Percentiles rank a stretch among this genome's conserved stretches.
Evolutionary conservation across 2,797 vertebrate species (phyloP).

Genomic region (Gymnoscopelus braueri): DNA sequence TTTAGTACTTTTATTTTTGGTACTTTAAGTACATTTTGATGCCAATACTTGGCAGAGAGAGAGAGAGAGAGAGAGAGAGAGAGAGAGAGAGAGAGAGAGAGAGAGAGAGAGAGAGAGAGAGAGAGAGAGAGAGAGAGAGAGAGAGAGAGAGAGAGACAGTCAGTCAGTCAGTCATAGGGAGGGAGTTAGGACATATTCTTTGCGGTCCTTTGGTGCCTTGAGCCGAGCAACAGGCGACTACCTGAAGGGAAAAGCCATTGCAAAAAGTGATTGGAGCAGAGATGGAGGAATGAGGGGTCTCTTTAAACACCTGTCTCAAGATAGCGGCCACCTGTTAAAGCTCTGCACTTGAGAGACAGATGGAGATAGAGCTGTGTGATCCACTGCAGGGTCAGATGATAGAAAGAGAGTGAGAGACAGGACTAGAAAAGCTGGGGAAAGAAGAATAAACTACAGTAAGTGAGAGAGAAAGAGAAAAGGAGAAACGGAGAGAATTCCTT

Average conservation of each 20-base stretch:
- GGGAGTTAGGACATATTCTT: too few relatives aligned
- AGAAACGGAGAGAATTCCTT: background rate
- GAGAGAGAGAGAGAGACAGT: background rate
- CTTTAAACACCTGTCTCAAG: slow-evolving; percentile 53
- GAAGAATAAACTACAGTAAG: too few relatives aligned
- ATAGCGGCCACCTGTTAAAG: slow-evolving; percentile 64
- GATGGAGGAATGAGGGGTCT: slow-evolving; percentile 16
- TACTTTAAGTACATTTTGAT: too few relatives aligned
- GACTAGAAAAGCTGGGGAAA: background rate
- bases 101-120: slow-evolving; percentile 12
- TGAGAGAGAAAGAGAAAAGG: too few relatives aligned
- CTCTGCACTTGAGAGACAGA: slow-evolving; percentile 8
- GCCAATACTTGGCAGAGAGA: too few relatives aligned
- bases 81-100: slow-evolving; percentile 42
- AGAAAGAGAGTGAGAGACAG: background rate
- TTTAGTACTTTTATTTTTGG: too few relatives aligned
- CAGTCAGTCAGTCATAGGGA: background rate
- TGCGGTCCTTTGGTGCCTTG: too few relatives aligned
- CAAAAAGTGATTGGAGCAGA: background rate
- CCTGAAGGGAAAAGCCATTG: too few relatives aligned
- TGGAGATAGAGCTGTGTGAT: background rate
- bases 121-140: background rate
- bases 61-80: too few relatives aligned
- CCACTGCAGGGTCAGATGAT: background rate
- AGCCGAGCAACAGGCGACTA: too few relatives aligned